Conservation (phyloP, 2,113 vertebrate genomes). For the Chrysochloris asiatica region DNA sequence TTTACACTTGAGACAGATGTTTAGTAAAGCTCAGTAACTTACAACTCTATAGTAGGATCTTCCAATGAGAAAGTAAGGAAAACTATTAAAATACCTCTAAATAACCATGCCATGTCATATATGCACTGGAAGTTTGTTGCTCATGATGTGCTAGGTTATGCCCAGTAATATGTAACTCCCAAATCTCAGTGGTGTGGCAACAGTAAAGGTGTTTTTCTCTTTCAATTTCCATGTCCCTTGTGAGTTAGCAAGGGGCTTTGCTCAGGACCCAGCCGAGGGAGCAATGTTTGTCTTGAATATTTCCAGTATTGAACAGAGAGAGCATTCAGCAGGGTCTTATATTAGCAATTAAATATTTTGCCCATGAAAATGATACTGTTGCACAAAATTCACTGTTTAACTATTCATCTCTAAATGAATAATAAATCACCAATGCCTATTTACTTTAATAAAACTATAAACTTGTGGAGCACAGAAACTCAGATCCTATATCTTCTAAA, state of each 20-base stretch:
- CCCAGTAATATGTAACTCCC: neutral
- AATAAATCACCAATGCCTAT: neutral
- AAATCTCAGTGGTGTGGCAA: neutral
- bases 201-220: neutral
- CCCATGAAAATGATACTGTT: neutral
- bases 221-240: neutral
- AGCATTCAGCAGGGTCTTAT: neutral
- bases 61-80: neutral
- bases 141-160: neutral
- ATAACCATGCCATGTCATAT: neutral
- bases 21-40: constrained; percentile 21
- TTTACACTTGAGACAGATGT: neutral
- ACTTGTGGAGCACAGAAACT: neutral
- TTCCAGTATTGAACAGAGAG: neutral
- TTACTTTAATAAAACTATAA: neutral
- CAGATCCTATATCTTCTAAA: neutral
- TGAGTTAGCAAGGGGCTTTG: neutral
- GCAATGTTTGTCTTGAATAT: neutral
- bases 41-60: neutral
- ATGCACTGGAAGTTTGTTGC: neutral
- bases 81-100: neutral
- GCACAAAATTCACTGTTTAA: neutral
- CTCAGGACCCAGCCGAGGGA: neutral
- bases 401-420: neutral
- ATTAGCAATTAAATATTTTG: neutral